Evolutionary conservation across 2,888 invertebrate genomes (phyloP).

Genomic region (Catonia carolina): DNA sequence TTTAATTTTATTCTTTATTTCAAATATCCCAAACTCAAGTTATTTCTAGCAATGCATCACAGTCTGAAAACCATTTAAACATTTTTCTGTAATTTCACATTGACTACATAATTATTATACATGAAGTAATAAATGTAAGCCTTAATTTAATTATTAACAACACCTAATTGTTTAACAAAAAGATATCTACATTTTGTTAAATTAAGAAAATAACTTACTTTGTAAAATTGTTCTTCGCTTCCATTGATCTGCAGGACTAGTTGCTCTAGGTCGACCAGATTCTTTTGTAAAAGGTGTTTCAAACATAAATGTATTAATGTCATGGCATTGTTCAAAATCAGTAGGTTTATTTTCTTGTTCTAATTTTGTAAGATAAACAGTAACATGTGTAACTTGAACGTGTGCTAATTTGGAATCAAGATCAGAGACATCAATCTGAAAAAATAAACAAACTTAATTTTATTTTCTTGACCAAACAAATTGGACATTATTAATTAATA

Average conservation of each 20-base stretch:
- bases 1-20: no score
- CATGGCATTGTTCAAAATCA: conserved; percentile 85
- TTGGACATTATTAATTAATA: no score
- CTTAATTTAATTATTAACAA: no score
- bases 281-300: conserved; percentile 91
- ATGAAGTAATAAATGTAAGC: no score
- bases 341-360: conserved; percentile 66
- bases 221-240: conserved; percentile 84
- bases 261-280: conserved; percentile 60
- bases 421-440: conserved; percentile 62
- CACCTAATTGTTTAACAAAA: no score
- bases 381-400: conserved; percentile 94
- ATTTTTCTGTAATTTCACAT: no score
- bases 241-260: conserved; percentile 79
- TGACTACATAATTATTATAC: no score
- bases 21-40: no score
- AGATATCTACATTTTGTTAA: conserved; percentile 15
- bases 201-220: conserved; percentile 49
- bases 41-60: no score
- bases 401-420: conserved; percentile 80
- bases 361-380: conserved; percentile 71
- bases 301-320: conserved; percentile 83
- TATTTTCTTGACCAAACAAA: no score
- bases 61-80: no score
- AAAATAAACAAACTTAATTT: no score